phyloP scores from a whole-genome alignment of 2,113 vertebrate genomes.

The Motacilla alba region DNA sequence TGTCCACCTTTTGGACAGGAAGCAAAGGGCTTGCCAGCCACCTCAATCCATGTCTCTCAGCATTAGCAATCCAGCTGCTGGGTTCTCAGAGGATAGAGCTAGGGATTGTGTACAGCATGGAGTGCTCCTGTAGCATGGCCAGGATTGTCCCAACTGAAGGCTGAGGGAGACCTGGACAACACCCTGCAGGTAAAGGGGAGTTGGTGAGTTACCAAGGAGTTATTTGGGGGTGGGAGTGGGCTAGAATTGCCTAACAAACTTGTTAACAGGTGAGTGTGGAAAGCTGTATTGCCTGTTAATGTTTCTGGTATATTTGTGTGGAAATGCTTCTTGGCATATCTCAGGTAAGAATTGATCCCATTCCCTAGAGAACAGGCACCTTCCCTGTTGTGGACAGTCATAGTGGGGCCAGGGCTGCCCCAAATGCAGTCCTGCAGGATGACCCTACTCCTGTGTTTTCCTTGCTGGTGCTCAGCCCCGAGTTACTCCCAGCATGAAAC shows the following conservation, averaged over 20 bases:
- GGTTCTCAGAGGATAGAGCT: not conserved
- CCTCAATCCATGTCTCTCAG: not conserved
- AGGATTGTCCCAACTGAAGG: not conserved
- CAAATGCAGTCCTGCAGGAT: not conserved
- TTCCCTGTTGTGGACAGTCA: not conserved
- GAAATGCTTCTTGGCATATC: not conserved
- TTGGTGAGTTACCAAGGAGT: not conserved
- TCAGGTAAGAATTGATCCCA: not conserved
- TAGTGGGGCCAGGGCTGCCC: not conserved
- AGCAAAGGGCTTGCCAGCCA: not conserved
- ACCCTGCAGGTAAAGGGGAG: not conserved
- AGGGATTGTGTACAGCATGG: rapidly evolving
- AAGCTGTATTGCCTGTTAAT: not conserved
- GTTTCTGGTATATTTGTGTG: rapidly evolving
- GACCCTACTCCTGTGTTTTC: not conserved
- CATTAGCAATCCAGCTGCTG: not conserved
- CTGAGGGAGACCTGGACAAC: not conserved
- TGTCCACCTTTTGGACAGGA: not conserved
- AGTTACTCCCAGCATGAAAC: not conserved
- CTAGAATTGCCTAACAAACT: not conserved
- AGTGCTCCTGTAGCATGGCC: not conserved
- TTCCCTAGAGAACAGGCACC: not conserved
- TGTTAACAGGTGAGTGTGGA: not conserved
- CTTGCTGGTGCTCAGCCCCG: not conserved
- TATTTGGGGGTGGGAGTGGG: not conserved